Evolutionary conservation across 2,113 vertebrate genomes (phyloP).

Genomic region (Odontesthes bonariensis): DNA sequence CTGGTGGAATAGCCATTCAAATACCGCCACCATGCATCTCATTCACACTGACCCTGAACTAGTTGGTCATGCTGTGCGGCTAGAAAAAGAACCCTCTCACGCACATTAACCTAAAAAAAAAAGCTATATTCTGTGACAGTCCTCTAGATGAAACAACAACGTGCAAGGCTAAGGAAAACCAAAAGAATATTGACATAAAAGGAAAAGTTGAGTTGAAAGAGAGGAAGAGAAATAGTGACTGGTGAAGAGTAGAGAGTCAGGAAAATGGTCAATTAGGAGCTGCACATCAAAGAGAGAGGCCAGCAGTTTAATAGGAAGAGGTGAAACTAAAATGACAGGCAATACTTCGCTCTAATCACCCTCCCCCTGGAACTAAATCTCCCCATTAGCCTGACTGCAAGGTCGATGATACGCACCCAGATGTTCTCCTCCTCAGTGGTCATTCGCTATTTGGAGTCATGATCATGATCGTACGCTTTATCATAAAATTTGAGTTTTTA

Average conservation of each 20-base stretch:
- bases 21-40: conserved; percentile 38
- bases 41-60: conserved; percentile 80
- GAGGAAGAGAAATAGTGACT: background rate
- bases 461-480: background rate
- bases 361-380: conserved; percentile 66
- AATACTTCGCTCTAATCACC: conserved; percentile 66
- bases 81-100: conserved; percentile 33
- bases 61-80: conserved; percentile 48
- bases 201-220: background rate
- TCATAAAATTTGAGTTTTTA: conserved; percentile 1
- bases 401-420: conserved; percentile 70
- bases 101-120: conserved; percentile 3
- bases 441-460: conserved; percentile 1
- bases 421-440: conserved; percentile 32
- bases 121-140: background rate
- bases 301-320: conserved; percentile 61
- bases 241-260: background rate
- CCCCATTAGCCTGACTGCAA: conserved; percentile 66
- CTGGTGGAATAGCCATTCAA: conserved; percentile 50
- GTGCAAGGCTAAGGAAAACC: background rate
- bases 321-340: conserved; percentile 76
- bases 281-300: conserved; percentile 38
- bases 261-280: conserved; percentile 6
- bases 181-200: background rate
- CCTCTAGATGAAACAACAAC: background rate